Percentiles rank a stretch among this genome's conserved stretches.
These are phyloP conservation scores for Thecocarcelia acutangulata DNA, from an alignment of 2,888 invertebrate species.

Conservation along the genomic window DNA sequence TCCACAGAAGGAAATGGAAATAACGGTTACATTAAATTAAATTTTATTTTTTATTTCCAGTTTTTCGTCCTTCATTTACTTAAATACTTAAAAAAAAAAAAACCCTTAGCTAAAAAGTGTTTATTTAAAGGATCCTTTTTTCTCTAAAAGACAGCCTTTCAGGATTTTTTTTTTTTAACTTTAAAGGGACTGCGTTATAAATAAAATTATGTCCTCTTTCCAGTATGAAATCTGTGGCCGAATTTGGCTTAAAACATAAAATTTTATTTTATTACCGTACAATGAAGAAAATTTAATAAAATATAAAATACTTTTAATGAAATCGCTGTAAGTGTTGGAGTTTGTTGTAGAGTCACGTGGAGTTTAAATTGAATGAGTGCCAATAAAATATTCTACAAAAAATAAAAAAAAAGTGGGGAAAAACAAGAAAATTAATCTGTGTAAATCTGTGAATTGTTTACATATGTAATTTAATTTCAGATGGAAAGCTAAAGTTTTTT, in stretches of 20 bases:
- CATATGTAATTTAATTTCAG: no score
- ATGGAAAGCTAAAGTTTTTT: no score
- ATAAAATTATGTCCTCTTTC: constrained; percentile 34
- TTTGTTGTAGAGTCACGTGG: constrained; percentile 38
- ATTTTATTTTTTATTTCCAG: constrained; percentile 38
- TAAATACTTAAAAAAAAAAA: constrained; percentile 59
- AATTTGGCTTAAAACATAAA: constrained; percentile 47
- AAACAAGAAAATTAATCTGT: not conserved
- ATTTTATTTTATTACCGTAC: constrained; percentile 53
- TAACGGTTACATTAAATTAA: constrained; percentile 55
- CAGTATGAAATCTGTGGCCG: constrained; percentile 34
- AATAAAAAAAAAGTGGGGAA: not conserved
- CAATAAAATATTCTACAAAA: constrained; percentile 2
- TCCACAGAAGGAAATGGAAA: constrained; percentile 23
- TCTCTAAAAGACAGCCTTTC: constrained; percentile 35
- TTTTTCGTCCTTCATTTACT: constrained; percentile 30
- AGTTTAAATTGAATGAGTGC: constrained; percentile 5
- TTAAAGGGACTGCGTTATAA: constrained; percentile 23
- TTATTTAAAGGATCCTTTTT: constrained; percentile 48
- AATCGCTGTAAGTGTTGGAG: constrained; percentile 16
- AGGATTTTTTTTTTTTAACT: constrained; percentile 24
- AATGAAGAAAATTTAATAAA: constrained; percentile 49
- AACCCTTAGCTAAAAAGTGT: constrained; percentile 63
- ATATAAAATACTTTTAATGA: constrained; percentile 18
- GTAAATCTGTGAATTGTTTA: no score